Conservation (phyloP, 2,888 invertebrate genomes). For the Drosophila colorata region DNA sequence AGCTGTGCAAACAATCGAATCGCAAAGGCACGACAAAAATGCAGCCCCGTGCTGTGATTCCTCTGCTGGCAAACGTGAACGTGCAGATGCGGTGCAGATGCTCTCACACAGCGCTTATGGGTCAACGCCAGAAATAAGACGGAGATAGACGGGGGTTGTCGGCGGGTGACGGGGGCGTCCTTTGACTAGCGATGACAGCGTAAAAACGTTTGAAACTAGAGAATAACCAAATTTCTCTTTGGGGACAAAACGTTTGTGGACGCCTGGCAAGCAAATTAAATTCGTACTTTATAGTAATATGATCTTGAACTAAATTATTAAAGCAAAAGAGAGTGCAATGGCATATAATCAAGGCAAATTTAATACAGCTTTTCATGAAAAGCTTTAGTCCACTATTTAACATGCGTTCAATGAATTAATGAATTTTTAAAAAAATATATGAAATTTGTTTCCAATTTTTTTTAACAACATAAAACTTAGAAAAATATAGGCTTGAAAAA, state of each 20-base stretch:
- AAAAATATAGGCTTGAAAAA: too few species aligned
- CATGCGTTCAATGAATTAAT: too few species aligned
- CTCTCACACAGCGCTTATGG: conserved; percentile 36
- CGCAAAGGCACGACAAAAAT: conserved; percentile 48
- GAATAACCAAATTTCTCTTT: neutral
- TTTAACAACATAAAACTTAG: too few species aligned
- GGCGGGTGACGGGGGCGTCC: neutral
- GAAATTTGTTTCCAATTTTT: too few species aligned
- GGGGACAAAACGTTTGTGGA: too few species aligned
- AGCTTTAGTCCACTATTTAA: too few species aligned
- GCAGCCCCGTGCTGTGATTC: conserved; percentile 56
- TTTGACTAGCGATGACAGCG: conserved; percentile 35
- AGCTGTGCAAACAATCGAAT: conserved; percentile 72
- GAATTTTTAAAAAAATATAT: too few species aligned
- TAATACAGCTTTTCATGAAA: neutral
- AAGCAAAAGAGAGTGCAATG: neutral
- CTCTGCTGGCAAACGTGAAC: conserved; percentile 32
- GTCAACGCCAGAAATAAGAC: conserved; percentile 39
- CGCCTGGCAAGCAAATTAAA: neutral
- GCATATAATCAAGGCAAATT: neutral
- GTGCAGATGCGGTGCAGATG: conserved; percentile 25
- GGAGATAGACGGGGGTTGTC: neutral
- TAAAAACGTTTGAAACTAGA: neutral
- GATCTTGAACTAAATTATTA: neutral
- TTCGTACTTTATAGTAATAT: neutral